Evolutionary conservation across 2,797 vertebrate species (phyloP), one percentile per base, ranked within the genome.

Genomic region (Danio aesculapii): DNA sequence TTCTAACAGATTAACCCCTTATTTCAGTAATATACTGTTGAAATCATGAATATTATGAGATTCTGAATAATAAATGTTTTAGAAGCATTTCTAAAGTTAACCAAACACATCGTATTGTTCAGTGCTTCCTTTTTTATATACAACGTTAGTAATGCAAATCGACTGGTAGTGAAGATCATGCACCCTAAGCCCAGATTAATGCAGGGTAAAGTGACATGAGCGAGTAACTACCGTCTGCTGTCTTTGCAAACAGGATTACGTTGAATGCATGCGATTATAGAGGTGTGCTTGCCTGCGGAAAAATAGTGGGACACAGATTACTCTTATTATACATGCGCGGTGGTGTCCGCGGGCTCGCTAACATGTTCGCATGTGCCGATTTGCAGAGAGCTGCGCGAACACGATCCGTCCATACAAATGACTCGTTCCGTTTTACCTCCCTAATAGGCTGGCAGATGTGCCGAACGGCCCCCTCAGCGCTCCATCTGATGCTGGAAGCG

Each of bases 211-310:
- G 17, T 43, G 43, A 59, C 3, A 1, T 14, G 70, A 73, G 17
- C 3, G 57, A n/a, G 57, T 62, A 71, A 21, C 67, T n/a, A 17
- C 19, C 7, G 58, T 71, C 5, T 16, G 2, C 8, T 16, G 71
- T 82, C 52, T 68, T 46, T 84, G 55, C 77, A 70, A 85, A 82
- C 49, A 43, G 77, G 81, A 82, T 85, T 85, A 85, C 8, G 58
- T 58, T 59, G n/a, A 72, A 61, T 71, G 55, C 73, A 46, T 53
- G 61, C 59, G 69, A 83, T 79, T 74, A 79, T 57, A 30, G 61
- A 75, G 64, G 43, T 52, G 70, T 8, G 11, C 14, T 62, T 75
- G 61, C n/a, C 39, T 6, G 39, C 6, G 12, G 11, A 69, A 75
- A 61, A 43, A 52, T 58, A 43, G 68, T 50, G 21, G 47, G 79